phyloP scores from a whole-genome alignment of 2,113 vertebrate species.

The Holacanthus passer region DNA sequence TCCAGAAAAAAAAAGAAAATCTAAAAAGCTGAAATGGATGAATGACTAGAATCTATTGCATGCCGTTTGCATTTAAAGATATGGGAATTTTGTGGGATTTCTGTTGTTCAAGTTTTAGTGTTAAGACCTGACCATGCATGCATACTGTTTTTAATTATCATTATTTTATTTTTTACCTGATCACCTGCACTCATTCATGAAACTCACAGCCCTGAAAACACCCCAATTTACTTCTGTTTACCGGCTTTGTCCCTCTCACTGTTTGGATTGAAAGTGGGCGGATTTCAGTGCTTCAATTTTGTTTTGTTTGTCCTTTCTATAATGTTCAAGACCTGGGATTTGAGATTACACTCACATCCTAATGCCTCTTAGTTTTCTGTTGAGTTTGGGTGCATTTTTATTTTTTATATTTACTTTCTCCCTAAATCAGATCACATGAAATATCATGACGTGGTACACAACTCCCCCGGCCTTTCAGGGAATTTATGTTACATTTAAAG shows the following conservation, averaged over 20 bases:
- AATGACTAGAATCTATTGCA: too few species aligned
- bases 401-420: not conserved
- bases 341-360: not conserved
- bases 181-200: not conserved
- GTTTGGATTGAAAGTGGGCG: not conserved
- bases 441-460: not conserved
- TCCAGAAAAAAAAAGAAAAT: not conserved
- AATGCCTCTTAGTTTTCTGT: not conserved
- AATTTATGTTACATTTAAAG: not conserved
- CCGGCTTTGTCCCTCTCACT: not conserved
- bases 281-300: not conserved
- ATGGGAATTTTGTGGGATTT: too few species aligned
- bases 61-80: too few species aligned
- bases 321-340: not conserved
- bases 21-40: not conserved
- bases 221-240: not conserved
- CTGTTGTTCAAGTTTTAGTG: too few species aligned
- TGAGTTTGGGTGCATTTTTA: not conserved
- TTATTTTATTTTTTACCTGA: not conserved
- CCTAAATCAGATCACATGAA: not conserved
- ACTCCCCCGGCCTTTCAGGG: not conserved
- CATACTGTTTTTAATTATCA: not conserved
- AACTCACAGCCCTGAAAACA: not conserved
- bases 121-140: not conserved
- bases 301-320: not conserved